Evolutionary conservation across 2,797 vertebrate species (phyloP).

Genomic region (Rhynchotus rufescens): DNA sequence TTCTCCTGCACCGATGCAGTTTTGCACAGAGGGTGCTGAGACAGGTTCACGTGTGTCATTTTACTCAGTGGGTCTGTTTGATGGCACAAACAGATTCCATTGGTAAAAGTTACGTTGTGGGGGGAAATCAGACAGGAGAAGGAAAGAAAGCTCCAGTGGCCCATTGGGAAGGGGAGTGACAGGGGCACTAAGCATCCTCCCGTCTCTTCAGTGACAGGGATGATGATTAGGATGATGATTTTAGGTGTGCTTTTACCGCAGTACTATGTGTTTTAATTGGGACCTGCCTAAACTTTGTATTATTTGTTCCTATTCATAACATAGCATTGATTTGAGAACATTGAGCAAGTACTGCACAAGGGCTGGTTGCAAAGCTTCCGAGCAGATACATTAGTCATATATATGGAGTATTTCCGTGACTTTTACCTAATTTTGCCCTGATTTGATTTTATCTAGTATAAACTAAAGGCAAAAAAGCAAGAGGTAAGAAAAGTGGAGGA

Average conservation of each 20-base stretch:
- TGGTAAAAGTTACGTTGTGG: not conserved
- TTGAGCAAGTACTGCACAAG: not conserved
- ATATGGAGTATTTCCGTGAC: not conserved
- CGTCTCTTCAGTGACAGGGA: not conserved
- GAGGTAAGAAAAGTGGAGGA: not conserved
- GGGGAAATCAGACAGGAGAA: not conserved
- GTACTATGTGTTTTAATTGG: not conserved
- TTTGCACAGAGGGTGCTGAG: not conserved
- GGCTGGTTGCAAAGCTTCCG: not conserved
- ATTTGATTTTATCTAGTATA: not conserved
- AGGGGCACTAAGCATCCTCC: not conserved
- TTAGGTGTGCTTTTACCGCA: not conserved
- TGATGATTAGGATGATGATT: not conserved
- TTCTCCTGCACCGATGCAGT: not conserved
- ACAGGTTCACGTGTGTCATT: not conserved
- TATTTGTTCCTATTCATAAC: not conserved
- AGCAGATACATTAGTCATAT: not conserved
- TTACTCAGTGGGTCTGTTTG: rapidly evolving
- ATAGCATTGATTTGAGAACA: not conserved
- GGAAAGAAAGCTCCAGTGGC: not conserved
- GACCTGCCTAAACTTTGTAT: not conserved
- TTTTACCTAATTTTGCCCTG: not conserved
- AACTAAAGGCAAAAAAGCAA: not conserved
- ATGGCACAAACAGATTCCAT: not conserved
- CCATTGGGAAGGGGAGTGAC: not conserved